Conservation (phyloP, 1,140 invertebrate species). For the Dreissena polymorpha region DNA sequence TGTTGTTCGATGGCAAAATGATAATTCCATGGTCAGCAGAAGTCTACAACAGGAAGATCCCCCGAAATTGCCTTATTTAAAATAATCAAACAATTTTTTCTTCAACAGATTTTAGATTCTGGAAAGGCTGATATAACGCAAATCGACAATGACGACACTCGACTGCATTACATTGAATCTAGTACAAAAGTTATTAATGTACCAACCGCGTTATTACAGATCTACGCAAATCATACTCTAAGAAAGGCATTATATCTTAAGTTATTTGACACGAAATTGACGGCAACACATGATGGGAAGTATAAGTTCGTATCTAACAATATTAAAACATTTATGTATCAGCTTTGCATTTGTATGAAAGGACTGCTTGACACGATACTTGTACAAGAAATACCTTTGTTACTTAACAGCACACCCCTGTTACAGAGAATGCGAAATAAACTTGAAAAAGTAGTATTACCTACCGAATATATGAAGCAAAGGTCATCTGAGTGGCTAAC, state of each 20-base stretch:
- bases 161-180: neutral
- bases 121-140: neutral
- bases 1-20: too few species aligned
- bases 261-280: neutral
- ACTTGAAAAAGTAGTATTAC: neutral
- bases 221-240: conserved; percentile 2
- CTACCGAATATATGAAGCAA: neutral
- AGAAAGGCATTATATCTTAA: neutral
- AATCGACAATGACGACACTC: too few species aligned
- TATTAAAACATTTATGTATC: neutral
- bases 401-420: neutral
- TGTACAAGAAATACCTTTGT: neutral
- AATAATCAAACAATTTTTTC: neutral
- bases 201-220: neutral
- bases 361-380: neutral
- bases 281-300: neutral
- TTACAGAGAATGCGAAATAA: neutral
- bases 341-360: neutral
- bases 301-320: neutral
- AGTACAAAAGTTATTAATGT: neutral
- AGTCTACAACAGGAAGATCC: neutral
- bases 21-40: too few species aligned
- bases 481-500: neutral
- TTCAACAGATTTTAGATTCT: neutral
- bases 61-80: neutral